Base-by-base conservation (phyloP, 2,888 invertebrate species). In the Dusona sp. region DNA sequence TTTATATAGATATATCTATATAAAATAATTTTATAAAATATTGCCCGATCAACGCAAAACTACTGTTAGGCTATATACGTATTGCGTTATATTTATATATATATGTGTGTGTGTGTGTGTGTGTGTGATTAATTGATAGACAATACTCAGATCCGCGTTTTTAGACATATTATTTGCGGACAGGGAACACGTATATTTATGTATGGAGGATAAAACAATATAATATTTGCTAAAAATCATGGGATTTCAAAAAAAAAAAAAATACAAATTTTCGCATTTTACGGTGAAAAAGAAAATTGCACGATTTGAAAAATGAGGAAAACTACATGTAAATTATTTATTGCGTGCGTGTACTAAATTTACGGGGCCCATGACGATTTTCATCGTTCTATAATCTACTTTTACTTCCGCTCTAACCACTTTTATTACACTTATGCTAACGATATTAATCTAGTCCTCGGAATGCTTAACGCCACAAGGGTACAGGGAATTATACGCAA, bases 21-120 rank as follows among this genome's bases (percentile, higher is more conserved):
- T 89, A 91, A 89, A 91, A 90, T 89, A 86, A 91, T 83, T 86
- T 91, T 91, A 91, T 89, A 90, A 92, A 91, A 91, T 88, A 88
- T 89, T 88, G 88, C 87, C 87, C 79, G 80, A 88, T 82, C 79
- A 88, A 88, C 88, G 83, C 86, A 80, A 68, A 74, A 16, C 84
- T 81, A 85, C 80, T 85, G 81, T 83, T 85, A 86, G 67, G 74
- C 51, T 78, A 86, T 68, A 82, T 81, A 72, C 54, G 61, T 73
- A 79, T 82, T 82, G 84, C 77, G 54, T 77, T 81, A 42, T 42
- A n/a, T 13, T 11, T 38, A 11, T 51, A 16, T n/a, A 48, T 38
- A 16, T 33, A n/a, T 51, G 36, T 77, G 61, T 61, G 51, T 54
- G 51, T n/a, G 8, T 48, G 11, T 57, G 16, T 33, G 67, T 67